Evolutionary conservation across 2,797 vertebrate genomes (phyloP), one percentile per base, ranked within the genome.

Genomic region (Schizopygopsis pylzovi): DNA sequence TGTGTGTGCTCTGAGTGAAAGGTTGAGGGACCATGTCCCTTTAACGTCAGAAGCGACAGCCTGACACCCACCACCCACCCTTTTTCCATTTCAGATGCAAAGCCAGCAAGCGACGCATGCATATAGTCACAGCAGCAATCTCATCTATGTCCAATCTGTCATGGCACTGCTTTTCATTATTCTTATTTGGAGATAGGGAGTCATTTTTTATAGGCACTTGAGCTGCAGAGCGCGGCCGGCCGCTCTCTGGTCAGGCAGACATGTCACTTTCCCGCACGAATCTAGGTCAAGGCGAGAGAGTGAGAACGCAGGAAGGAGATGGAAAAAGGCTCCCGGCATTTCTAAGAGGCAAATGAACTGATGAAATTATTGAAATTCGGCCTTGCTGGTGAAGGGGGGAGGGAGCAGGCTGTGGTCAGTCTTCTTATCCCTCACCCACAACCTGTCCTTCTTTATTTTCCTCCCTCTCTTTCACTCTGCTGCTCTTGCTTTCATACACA

Each of bases 131-230:
- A 94, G 93, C 93, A 89, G 94, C 95, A 93, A 95, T 96, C 93
- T 95, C 95, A 96, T 96, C 95, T 96, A 96, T 96, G 95, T 96
- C 95, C 96, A 96, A 93, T 96, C 95, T 95, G 94, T 93, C 94
- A 93, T 94, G 94, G 91, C 93, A 93, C 93, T 93, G 94, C 94
- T 95, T 96, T 94, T 95, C 94, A 95, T 96, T 95, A 95, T 96
- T 95, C 93, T 94, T 92, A 93, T 94, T 94, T 92, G 92, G 93
- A 94, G 95, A 95, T 94, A 95, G 94, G 92, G 73, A 95, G 95
- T 95, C 94, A 92, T 95, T 95, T 96, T 97, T 97, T 96, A 96
- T 93, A 95, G 95, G 95, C 94, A 96, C 94, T 93, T 92, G 89
- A 88, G 90, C 87, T 89, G 89, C 85, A 78, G 86, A 87, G 87